Conservation (phyloP, 2,113 vertebrate species). For the Macrotus californicus region DNA sequence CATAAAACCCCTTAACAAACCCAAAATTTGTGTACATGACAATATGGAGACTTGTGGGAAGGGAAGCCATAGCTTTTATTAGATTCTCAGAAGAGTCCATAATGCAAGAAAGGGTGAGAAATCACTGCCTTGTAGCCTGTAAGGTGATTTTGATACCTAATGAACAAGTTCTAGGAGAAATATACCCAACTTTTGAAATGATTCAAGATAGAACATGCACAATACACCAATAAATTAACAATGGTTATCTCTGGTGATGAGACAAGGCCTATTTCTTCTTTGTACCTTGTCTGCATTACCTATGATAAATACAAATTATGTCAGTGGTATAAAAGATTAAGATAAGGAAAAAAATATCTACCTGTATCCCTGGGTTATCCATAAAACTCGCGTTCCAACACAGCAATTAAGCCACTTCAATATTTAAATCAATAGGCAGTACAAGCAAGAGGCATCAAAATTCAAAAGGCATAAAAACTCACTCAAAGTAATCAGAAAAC, state of each 20-base stretch:
- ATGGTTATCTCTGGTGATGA: not conserved
- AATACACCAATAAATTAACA: not conserved
- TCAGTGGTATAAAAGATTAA: slow-evolving; percentile 30
- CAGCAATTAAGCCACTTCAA: slow-evolving; percentile 46
- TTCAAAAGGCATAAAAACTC: slow-evolving; percentile 52
- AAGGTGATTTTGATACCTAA: not conserved
- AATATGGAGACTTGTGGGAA: not conserved
- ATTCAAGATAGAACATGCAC: not conserved
- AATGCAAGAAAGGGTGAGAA: not conserved
- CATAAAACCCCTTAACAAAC: not conserved
- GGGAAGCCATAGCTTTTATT: not conserved
- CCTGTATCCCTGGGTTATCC: not conserved
- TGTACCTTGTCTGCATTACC: not conserved
- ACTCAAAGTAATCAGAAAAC: slow-evolving; percentile 52
- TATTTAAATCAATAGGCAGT: slow-evolving; percentile 27
- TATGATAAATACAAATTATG: not conserved
- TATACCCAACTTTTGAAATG: not conserved
- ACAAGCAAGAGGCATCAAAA: slow-evolving; percentile 33
- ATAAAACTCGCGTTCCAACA: not conserved
- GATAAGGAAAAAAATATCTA: not conserved
- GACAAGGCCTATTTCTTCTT: not conserved
- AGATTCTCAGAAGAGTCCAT: not conserved
- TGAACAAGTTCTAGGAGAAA: not conserved
- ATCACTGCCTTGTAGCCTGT: not conserved
- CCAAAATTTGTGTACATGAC: not conserved